phyloP scores from a whole-genome alignment of 2,888 invertebrate genomes.

The Heliconius aoede region DNA sequence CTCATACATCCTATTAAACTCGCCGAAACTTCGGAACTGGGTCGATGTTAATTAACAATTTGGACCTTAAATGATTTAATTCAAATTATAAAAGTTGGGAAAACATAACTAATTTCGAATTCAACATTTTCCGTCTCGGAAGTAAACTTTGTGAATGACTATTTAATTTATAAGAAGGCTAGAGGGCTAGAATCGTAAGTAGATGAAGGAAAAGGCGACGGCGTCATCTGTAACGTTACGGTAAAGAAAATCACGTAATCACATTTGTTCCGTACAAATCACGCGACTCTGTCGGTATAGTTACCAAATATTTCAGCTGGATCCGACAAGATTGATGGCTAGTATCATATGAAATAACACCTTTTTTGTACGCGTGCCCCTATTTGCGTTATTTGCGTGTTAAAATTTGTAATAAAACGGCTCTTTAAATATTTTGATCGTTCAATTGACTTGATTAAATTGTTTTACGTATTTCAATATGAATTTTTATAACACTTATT shows the following conservation, averaged over 20 bases:
- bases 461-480: neutral
- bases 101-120: slow-evolving; percentile 46
- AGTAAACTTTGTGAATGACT: slow-evolving; percentile 34
- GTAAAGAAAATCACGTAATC: slow-evolving; percentile 37
- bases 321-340: slow-evolving; percentile 34
- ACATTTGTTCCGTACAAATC: slow-evolving; percentile 33
- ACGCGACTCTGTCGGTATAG: slow-evolving; percentile 34
- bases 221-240: slow-evolving; percentile 26
- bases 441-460: neutral
- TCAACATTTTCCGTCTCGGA: slow-evolving; percentile 46
- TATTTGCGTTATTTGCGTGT: slow-evolving; percentile 8
- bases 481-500: neutral
- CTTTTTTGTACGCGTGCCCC: slow-evolving; percentile 30
- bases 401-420: neutral
- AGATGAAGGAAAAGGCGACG: slow-evolving; percentile 1
- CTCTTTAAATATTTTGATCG: slow-evolving; percentile 11
- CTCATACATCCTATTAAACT: slow-evolving; percentile 35
- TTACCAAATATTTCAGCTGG: slow-evolving; percentile 39
- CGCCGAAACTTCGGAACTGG: slow-evolving; percentile 36
- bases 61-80: slow-evolving; percentile 46
- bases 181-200: neutral
- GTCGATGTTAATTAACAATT: slow-evolving; percentile 40
- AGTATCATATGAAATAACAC: slow-evolving; percentile 33
- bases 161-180: slow-evolving; percentile 40
- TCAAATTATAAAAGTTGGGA: slow-evolving; percentile 38